phyloP scores from a whole-genome alignment of 2,888 invertebrate genomes.

The Conistra vaccinii region DNA sequence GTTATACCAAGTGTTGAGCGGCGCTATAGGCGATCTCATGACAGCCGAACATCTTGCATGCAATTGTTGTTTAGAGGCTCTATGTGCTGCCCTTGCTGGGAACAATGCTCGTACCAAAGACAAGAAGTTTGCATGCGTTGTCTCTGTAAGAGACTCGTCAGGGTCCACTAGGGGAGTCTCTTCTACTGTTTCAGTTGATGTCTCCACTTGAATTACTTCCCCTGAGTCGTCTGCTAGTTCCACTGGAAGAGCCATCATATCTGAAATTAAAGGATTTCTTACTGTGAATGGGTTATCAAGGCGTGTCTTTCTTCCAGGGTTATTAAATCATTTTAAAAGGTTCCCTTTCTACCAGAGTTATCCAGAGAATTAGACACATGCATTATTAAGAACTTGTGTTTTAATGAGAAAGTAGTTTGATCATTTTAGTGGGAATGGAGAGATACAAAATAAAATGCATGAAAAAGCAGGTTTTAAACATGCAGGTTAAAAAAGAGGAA shows the following conservation, averaged over 20 bases:
- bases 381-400: not conserved
- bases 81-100: constrained; percentile 95
- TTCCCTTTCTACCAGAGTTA: not conserved
- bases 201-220: constrained; percentile 80
- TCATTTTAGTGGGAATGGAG: not conserved
- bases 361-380: constrained; percentile 19
- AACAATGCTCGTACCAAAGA: constrained; percentile 97
- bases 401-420: not conserved
- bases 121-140: constrained; percentile 96
- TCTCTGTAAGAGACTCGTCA: constrained; percentile 92
- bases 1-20: constrained; percentile 95
- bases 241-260: constrained; percentile 95
- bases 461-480: constrained; percentile 7
- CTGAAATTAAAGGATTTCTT: constrained; percentile 74
- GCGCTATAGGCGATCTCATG: constrained; percentile 95
- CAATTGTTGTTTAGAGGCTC: constrained; percentile 94
- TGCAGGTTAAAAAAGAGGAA: not conserved
- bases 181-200: constrained; percentile 72
- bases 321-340: not conserved
- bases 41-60: constrained; percentile 94
- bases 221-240: constrained; percentile 92
- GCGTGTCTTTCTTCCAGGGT: not conserved
- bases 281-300: not conserved
- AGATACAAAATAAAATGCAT: constrained; percentile 9
- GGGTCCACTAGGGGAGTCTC: constrained; percentile 69